Base-by-base conservation (phyloP, 2,113 vertebrate genomes). In the Periophthalmodon schlosseri region DNA sequence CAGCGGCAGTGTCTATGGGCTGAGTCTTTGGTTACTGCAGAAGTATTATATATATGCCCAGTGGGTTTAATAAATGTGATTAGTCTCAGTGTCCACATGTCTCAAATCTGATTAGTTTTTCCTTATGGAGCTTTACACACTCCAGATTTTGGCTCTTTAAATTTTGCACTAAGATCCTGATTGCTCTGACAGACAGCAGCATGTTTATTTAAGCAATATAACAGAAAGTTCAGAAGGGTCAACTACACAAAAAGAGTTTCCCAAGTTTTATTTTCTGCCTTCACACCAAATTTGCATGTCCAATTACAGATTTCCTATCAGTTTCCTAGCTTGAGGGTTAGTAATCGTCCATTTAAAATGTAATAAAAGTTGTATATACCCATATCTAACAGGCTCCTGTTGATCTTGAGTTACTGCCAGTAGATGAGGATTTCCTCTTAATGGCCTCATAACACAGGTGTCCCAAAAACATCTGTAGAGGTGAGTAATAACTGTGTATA, bases 51-150 rank as follows among this genome's bases (percentile, higher is more conserved):
- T 81, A 23, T 84, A 74, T 75, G 50, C 54, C 61, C 58, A 73
- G 36, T 82, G 69, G 73, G 68, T 90, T 91, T 89, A 91, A 89
- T 85, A 87, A 85, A 91, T 74, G 58, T 33, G 75, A 91, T 91
- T 79, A 80, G 74, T 73, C 66, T 88, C 81, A 72, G 57, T 68
- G 73, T 71, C 44, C 78, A 39, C 75, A n/a, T 84, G 83, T 85
- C 88, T 90, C 80, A 84, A 86, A 87, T 58, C 21, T 65, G 76
- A 87, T 90, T 88, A 80, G 80, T 73, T 65, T 86, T 77, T 81
- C 77, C 74, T 73, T 73, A 74, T 74, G 58, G 83, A 86, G 72
- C 72, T 33, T 36, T 61, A 75, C 20, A 77, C 73, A 72, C 46
- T 85, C 66, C 34, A 70, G 65, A 67, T 69, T 70, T 7, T 4